Evolutionary conservation across 2,888 invertebrate species (phyloP), one percentile per base, ranked within the genome.

Genomic region (Philaethria dido): DNA sequence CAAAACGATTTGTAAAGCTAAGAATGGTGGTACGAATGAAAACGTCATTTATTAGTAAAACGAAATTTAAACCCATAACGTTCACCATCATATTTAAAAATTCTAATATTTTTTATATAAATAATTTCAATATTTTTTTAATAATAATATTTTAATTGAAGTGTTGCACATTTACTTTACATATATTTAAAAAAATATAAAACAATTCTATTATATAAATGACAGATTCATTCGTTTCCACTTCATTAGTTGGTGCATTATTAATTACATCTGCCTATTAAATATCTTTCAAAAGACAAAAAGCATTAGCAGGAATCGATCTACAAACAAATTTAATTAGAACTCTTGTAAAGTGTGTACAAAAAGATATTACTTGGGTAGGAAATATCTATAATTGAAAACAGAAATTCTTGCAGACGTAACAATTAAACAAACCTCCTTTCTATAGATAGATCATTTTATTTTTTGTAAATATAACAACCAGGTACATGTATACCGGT

Each of bases 201-300:
- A 13, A 5, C 3, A 22, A 2, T 39, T 13, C 13, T 20, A 13
- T 11, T 47, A 11, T 11, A n/a, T 55, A 18, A 54, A 29, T 22
- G 20, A 45, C 22, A 18, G 20, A 48, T 57, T 64, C 20, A 14
- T 64, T 57, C 29, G 16, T 11, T 47, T 57, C 8, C 4, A 39
- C n/a, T 20, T 36, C 25, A 11, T 57, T 55, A 55, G n/a, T 55
- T 39, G 6, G 20, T 14, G n/a, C n/a, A 57, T 22, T 22, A 22
- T 44, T 57, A 57, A 25, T 42, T 42, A 57, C 42, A 16, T 42
- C 22, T 52, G 16, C 33, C 16, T 13, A 33, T 11, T 33, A 18
- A 52, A 52, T 16, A 5, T 4, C 9, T 33, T 33, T 2, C 16
- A 33, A 22, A 4, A 25, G 13, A 52, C 29, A 18, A 52, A 52